Evolutionary conservation across 1,140 invertebrate genomes (phyloP).

Genomic region (Laupala kohalensis): DNA sequence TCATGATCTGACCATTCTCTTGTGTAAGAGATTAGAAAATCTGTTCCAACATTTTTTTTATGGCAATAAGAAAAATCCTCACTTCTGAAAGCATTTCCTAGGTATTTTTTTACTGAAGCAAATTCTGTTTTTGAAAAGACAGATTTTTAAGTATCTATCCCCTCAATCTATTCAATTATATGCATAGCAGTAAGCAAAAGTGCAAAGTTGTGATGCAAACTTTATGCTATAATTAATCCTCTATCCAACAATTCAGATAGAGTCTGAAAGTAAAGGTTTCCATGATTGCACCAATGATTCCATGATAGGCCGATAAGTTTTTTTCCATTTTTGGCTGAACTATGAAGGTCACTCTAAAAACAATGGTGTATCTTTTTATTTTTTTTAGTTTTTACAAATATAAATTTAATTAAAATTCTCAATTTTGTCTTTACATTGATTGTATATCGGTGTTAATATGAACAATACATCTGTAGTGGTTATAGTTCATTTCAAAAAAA

Average conservation of each 20-base stretch:
- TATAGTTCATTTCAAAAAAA: neutral
- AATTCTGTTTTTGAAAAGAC: neutral
- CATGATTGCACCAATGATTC: too few species aligned
- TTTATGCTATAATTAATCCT: too few species aligned
- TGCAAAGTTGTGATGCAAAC: too few species aligned
- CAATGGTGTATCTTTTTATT: neutral
- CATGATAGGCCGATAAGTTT: too few species aligned
- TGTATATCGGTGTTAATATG: neutral
- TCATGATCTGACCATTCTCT: too few species aligned
- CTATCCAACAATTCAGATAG: too few species aligned
- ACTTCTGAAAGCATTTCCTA: neutral
- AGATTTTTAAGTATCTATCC: neutral
- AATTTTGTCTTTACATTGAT: neutral
- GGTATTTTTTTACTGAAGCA: neutral
- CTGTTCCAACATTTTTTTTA: neutral
- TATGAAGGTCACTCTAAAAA: too few species aligned
- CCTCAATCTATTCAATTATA: too few species aligned
- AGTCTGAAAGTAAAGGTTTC: too few species aligned
- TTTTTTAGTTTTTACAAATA: neutral
- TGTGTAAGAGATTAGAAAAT: neutral
- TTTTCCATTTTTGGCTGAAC: too few species aligned
- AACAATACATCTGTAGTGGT: neutral
- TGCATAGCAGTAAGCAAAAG: too few species aligned
- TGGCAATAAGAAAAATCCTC: too few species aligned
- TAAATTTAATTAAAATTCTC: neutral